Base-by-base conservation (phyloP, 2,113 vertebrate species). In the Platichthys stellatus region DNA sequence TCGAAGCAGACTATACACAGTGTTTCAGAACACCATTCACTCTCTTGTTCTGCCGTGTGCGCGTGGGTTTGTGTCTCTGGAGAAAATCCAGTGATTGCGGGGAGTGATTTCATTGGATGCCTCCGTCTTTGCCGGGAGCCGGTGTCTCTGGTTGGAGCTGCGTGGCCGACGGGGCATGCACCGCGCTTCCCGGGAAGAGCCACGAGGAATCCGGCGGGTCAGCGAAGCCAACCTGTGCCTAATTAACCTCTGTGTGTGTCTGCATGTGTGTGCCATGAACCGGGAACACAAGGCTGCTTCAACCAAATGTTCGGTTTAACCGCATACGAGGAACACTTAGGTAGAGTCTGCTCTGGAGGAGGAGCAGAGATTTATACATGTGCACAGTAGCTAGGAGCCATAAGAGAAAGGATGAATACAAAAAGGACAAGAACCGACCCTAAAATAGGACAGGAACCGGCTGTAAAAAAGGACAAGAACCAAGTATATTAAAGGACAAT, bases 141-240 rank as follows among this genome's bases (percentile, higher is more conserved):
- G 63, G 58, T 85, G 81, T 81, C 72, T 76, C 62, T 20, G 86
- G 82, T 77, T 86, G 38, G 69, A 81, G 81, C 74, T 20, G 59
- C 31, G 69, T 62, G 43, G 68, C 78, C 63, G 74, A 40, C 63
- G 76, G 78, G 66, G 74, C 76, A 63, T 62, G 78, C 21, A 68
- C 56, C 47, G 71, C 72, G 68, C 63, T 76, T 40, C 28, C 24
- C 24, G 2, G 28, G 84, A 59, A 83, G 58, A 78, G 84, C 80
- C 84, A 84, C 61, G 24, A 89, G 78, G 76, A 61, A 83, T 82
- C 53, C 64, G 67, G 77, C 80, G 26, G 89, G 83, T 90, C 81
- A 82, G 26, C 60, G 10, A 82, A 86, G 66, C 74, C 69, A 84
- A 91, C 86, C 86, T 87, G 76, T 76, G 76, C 69, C 82, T 88